Evolutionary conservation across 2,888 invertebrate genomes (phyloP).

Genomic region (Phortica magna): DNA sequence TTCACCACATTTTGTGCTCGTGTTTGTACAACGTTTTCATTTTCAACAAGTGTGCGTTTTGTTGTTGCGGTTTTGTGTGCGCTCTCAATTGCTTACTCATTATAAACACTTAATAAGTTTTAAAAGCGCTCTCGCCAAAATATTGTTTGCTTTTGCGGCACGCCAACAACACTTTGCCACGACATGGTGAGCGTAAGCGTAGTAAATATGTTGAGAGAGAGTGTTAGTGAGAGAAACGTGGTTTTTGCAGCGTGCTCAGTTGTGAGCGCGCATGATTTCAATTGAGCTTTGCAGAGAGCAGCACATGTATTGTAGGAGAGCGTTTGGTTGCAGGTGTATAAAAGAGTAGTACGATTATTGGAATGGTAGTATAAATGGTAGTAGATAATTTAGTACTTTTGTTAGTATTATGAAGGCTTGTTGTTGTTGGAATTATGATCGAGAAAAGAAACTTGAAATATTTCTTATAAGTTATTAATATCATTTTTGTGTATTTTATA

Average conservation of each 20-base stretch:
- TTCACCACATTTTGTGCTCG: not conserved
- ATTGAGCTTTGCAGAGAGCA: slow-evolving; percentile 44
- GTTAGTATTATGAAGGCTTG: no score
- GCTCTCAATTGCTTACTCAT: not conserved
- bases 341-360: not conserved
- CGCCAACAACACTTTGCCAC: not conserved
- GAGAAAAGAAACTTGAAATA: no score
- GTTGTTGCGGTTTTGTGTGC: slow-evolving; percentile 58
- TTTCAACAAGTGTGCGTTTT: slow-evolving; percentile 73
- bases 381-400: no score
- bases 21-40: slow-evolving; percentile 60
- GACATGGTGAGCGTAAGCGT: slow-evolving; percentile 28
- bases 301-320: not conserved
- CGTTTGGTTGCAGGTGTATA: not conserved
- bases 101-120: no score
- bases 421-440: no score
- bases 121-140: no score
- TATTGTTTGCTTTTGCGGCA: slow-evolving; percentile 41
- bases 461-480: no score
- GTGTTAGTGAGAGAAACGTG: not conserved
- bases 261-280: slow-evolving; percentile 62
- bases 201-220: slow-evolving; percentile 20
- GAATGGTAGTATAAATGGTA: not conserved
- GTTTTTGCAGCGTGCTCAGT: not conserved
- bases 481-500: no score